These are phyloP conservation scores for Sericinus montela DNA, from an alignment of 2,888 invertebrate genomes.

Conservation along the genomic window DNA sequence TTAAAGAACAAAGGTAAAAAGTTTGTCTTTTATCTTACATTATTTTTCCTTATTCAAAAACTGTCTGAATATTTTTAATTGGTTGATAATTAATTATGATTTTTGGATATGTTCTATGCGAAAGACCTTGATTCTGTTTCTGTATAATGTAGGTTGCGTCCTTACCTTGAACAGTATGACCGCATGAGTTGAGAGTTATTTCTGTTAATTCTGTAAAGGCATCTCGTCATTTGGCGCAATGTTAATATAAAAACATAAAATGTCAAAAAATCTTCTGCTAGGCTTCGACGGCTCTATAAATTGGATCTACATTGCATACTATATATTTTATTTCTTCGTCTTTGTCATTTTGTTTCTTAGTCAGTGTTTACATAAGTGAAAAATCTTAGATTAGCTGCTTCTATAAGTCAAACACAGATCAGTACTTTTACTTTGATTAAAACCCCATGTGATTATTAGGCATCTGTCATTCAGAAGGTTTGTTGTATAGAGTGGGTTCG, in stretches of 20 bases:
- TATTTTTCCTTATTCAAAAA: neutral
- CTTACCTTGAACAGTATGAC: conserved; percentile 66
- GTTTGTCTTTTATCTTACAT: neutral
- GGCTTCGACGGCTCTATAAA: no score
- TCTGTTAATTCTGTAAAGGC: conserved; percentile 53
- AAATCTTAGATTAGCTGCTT: no score
- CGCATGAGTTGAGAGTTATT: conserved; percentile 64
- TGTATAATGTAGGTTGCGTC: conserved; percentile 65
- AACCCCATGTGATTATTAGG: no score
- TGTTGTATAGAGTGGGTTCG: no score
- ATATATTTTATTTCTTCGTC: no score
- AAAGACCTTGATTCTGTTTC: conserved; percentile 63
- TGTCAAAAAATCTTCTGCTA: no score
- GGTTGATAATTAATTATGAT: conserved; percentile 1
- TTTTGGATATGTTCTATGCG: conserved; percentile 11
- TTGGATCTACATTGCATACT: no score
- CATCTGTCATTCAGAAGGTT: no score
- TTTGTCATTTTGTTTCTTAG: no score
- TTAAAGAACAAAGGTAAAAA: conserved; percentile 16
- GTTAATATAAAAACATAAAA: neutral
- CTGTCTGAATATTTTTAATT: neutral
- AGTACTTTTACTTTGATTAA: no score
- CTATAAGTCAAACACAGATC: no score
- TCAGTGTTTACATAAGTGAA: no score
- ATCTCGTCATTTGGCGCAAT: conserved; percentile 32